Evolutionary conservation across 2,888 invertebrate genomes (phyloP).

Genomic region (Zhuqinia jingwanae): DNA sequence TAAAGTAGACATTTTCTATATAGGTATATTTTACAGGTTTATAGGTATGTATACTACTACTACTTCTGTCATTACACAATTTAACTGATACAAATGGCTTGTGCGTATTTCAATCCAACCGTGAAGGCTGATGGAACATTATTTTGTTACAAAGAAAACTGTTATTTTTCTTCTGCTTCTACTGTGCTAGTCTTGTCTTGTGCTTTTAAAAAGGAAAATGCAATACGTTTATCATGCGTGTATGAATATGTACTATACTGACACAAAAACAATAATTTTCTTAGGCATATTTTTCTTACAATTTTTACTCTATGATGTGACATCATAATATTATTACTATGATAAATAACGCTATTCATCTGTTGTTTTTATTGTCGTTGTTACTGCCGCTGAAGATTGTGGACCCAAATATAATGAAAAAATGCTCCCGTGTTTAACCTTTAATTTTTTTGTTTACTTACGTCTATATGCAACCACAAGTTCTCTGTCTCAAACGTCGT

Average conservation of each 20-base stretch:
- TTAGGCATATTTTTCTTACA: constrained; percentile 18
- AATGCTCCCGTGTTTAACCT: constrained; percentile 63
- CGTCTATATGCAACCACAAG: constrained; percentile 56
- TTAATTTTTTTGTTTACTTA: constrained; percentile 50
- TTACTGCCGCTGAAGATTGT: too few species aligned
- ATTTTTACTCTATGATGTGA: constrained; percentile 37
- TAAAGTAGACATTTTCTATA: too few species aligned
- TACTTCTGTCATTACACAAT: constrained; percentile 14
- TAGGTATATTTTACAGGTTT: too few species aligned
- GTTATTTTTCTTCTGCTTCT: constrained; percentile 29
- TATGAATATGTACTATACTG: not conserved
- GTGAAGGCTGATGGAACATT: constrained; percentile 67
- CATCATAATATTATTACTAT: not conserved
- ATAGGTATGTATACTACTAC: not conserved
- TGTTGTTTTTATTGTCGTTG: too few species aligned
- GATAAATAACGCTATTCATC: not conserved
- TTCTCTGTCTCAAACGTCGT: constrained; percentile 51
- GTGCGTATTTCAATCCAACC: constrained; percentile 53
- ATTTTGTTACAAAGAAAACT: constrained; percentile 54
- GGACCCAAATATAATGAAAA: constrained; percentile 8
- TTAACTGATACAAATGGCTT: constrained; percentile 49
- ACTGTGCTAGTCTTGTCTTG: not conserved
- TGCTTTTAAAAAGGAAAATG: not conserved
- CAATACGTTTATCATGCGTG: not conserved
- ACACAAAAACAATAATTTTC: not conserved